These are phyloP conservation scores for Chloroclysta siterata DNA, from an alignment of 2,888 invertebrate genomes.

Conservation along the genomic window DNA sequence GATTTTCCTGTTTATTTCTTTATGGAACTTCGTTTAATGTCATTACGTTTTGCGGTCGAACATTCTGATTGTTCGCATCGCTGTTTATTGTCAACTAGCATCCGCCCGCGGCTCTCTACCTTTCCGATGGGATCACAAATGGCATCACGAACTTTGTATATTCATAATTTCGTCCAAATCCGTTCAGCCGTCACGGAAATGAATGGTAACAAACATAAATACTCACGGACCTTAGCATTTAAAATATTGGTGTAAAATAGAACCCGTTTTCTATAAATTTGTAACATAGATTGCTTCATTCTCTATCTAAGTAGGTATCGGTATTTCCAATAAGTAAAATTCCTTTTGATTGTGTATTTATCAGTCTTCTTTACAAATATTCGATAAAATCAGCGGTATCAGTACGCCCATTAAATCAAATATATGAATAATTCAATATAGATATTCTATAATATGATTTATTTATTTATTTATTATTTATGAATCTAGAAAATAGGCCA, in stretches of 20 bases:
- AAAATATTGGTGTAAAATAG: too few relatives aligned
- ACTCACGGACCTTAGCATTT: too few relatives aligned
- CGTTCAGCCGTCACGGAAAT: too few relatives aligned
- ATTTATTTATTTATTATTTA: constrained; percentile 6
- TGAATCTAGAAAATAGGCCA: constrained; percentile 27
- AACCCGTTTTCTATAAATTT: too few relatives aligned
- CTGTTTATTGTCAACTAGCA: background rate
- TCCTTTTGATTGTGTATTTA: constrained; percentile 22
- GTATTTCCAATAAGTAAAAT: constrained; percentile 1
- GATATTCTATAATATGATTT: constrained; percentile 13
- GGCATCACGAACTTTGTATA: too few relatives aligned
- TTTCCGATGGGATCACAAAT: too few relatives aligned
- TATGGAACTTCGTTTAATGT: constrained; percentile 8
- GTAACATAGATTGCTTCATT: background rate
- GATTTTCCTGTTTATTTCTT: constrained; percentile 39
- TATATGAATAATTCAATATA: constrained; percentile 12
- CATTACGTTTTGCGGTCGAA: constrained; percentile 16
- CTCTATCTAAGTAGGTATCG: background rate
- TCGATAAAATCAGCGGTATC: constrained; percentile 4
- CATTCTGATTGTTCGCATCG: background rate
- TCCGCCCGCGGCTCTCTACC: background rate
- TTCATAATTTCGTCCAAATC: too few relatives aligned
- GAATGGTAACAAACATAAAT: too few relatives aligned
- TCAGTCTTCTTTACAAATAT: background rate
- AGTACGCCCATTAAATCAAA: background rate